Conservation (phyloP, 2,797 vertebrate genomes). For the Bufotes viridis region DNA sequence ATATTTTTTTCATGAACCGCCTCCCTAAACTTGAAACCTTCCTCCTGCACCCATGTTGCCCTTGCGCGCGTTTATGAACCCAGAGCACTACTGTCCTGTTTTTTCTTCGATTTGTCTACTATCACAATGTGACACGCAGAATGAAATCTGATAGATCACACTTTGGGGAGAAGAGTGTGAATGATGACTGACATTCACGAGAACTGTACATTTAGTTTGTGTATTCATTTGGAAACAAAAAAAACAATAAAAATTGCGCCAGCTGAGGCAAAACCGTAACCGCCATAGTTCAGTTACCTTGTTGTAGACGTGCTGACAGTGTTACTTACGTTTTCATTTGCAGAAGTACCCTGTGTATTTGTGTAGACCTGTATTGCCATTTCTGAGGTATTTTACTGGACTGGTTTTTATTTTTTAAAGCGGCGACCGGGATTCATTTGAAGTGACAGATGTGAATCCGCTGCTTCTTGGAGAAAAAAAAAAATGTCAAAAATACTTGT, state of each 20-base stretch:
- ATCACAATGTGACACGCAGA: constrained; percentile 69
- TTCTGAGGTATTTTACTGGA: constrained; percentile 79
- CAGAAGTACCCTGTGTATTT: constrained; percentile 74
- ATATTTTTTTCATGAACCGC: not conserved
- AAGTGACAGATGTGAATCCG: constrained; percentile 77
- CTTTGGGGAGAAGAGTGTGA: constrained; percentile 58
- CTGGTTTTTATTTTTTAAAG: constrained; percentile 70
- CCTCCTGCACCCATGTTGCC: constrained; percentile 68
- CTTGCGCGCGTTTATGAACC: constrained; percentile 74
- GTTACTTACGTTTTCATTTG: constrained; percentile 78
- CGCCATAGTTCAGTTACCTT: constrained; percentile 75
- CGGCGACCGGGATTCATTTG: constrained; percentile 78
- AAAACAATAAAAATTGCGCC: constrained; percentile 62
- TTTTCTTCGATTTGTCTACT: constrained; percentile 67
- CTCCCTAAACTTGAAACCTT: not conserved
- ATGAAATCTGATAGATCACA: constrained; percentile 47
- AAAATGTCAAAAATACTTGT: constrained; percentile 74
- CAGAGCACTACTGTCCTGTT: constrained; percentile 76
- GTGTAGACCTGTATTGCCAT: constrained; percentile 75
- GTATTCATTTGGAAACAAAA: constrained; percentile 60
- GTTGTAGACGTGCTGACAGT: constrained; percentile 78
- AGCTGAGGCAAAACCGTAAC: constrained; percentile 73
- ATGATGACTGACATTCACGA: constrained; percentile 73
- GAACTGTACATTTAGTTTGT: constrained; percentile 68
- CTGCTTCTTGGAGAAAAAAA: constrained; percentile 72